Evolutionary conservation across 2,113 vertebrate species (phyloP), one percentile per base, ranked within the genome.

Genomic region (Falcunculus frontatus): DNA sequence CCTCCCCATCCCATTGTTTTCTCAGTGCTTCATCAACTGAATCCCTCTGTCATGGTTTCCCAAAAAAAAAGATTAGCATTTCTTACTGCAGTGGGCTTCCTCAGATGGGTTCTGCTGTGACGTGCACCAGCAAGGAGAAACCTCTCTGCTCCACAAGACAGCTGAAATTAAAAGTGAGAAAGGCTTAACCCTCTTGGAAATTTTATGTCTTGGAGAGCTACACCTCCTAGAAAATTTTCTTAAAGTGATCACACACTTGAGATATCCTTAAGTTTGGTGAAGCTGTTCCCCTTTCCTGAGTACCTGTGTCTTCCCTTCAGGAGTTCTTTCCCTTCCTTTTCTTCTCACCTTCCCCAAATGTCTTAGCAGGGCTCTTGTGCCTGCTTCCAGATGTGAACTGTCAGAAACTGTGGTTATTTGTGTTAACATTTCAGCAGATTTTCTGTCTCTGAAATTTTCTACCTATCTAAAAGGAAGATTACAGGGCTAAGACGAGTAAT

Each of bases 71-170:
- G 62, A 29, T 23, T 11, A 33, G 4, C 10, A 13, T 47, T 59
- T 59, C 13, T 77, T 78, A 27, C 16, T 8, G 17, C 4, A 3
- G 2, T 0, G 0, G 10, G 2, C 2, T 78, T 62, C 3, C 10
- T 14, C 26, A 44, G 33, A 49, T 5, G 7, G 6, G 2, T 65
- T 55, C 15, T 75, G 22, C 23, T 47, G 27, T 9, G 29, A 67
- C 11, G 8, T 29, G 16, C 0, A 5, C 7, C 22, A 8, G 5
- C 0, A 1, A 46, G 25, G 10, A 86, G 33, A 44, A 69, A 60
- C 4, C 5, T 62, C 37, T 69, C 55, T 49, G 37, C 41, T 69
- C 23, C 16, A 3, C 15, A 32, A 47, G 42, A 16, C 7, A 37
- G 19, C 6, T 63, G 44, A 64, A 81, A 75, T n/a, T 14, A n/a